These are phyloP conservation scores for Oryzias woworae DNA, from an alignment of 2,113 vertebrate genomes.

Conservation along the genomic window DNA sequence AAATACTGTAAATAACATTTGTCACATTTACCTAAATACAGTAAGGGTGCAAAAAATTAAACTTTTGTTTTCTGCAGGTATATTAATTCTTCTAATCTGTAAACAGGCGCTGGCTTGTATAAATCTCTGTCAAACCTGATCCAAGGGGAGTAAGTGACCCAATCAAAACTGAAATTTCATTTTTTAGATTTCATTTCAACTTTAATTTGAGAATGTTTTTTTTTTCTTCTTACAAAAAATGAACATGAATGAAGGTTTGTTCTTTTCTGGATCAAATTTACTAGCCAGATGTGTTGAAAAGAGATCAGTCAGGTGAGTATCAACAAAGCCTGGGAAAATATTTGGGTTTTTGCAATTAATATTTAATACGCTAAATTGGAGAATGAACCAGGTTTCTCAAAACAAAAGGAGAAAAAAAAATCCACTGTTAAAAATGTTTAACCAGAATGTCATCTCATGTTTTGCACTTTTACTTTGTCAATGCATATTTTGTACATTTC, in stretches of 20 bases:
- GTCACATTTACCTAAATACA: too few relatives aligned
- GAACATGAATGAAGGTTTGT: slow-evolving; percentile 24
- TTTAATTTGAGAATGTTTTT: neutral
- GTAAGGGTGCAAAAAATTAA: too few relatives aligned
- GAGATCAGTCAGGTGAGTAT: slow-evolving; percentile 16
- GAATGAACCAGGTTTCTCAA: too few relatives aligned
- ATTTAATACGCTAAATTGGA: too few relatives aligned
- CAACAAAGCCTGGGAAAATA: slow-evolving; percentile 15
- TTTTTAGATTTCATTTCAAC: too few relatives aligned
- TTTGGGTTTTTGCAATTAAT: too few relatives aligned
- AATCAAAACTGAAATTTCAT: too few relatives aligned
- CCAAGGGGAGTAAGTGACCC: slow-evolving; percentile 60
- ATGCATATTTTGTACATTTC: slow-evolving; percentile 44
- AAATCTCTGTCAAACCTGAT: slow-evolving; percentile 72
- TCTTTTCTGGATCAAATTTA: slow-evolving; percentile 23
- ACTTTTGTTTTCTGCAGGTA: neutral
- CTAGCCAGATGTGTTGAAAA: slow-evolving; percentile 33
- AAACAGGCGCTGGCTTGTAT: slow-evolving; percentile 29
- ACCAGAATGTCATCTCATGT: neutral
- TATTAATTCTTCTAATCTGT: slow-evolving; percentile 43
- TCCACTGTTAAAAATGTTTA: slow-evolving; percentile 3
- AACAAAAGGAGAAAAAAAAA: too few relatives aligned
- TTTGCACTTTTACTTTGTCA: slow-evolving; percentile 49
- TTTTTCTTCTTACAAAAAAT: neutral
- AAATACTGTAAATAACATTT: too few relatives aligned